Base-by-base conservation (phyloP, 2,797 vertebrate genomes). In the Neosilurus mollespiculum region DNA sequence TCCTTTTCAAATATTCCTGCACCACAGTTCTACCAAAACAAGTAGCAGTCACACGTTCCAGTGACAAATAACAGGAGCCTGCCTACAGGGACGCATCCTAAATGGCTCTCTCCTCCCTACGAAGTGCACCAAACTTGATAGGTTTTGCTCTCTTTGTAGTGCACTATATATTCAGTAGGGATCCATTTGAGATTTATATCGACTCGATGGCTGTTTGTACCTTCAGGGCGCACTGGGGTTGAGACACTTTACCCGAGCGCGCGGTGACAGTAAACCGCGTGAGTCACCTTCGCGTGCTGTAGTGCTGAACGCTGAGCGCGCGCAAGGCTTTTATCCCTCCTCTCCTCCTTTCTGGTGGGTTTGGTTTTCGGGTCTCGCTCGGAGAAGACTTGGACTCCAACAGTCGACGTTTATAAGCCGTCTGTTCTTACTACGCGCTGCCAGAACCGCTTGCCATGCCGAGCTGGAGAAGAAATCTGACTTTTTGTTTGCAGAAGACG, bases 401-500 rank as follows among this genome's bases (percentile, higher is more conserved):
- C 22, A 22, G 54, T 24, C 26, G 30, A 24, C 64, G 9, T 61
- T 80, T 15, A 15, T 56, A 3, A 16, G n/a, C 15, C 37, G n/a
- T 62, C 22, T 61, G 0, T 61, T 37, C 2, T 20, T 49, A 54
- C 37, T 30, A 78, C 71, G 24, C 61, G 56, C 80, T 64, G 34
- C 85, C 76, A 69, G 58, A 83, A 30, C 69, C 76, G 37, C 72
- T 78, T 85, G 85, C 83, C 88, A 97, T 97, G 97, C 97, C 96
- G 72, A 95, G 96, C 85, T 98, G 97, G 97, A 93, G 96, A 91
- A 95, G 94, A 90, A 97, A 96, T 92, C 95, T 98, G 90, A 94
- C 94, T 93, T 91, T 97, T 89, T 98, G 97, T 88, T 94, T 98
- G 94, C 97, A 96, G 94, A 94, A 96, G 90, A 94, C 97, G 93